These are phyloP conservation scores for Rallus crepitans DNA, from an alignment of 2,797 vertebrate species.

Conservation along the genomic window DNA sequence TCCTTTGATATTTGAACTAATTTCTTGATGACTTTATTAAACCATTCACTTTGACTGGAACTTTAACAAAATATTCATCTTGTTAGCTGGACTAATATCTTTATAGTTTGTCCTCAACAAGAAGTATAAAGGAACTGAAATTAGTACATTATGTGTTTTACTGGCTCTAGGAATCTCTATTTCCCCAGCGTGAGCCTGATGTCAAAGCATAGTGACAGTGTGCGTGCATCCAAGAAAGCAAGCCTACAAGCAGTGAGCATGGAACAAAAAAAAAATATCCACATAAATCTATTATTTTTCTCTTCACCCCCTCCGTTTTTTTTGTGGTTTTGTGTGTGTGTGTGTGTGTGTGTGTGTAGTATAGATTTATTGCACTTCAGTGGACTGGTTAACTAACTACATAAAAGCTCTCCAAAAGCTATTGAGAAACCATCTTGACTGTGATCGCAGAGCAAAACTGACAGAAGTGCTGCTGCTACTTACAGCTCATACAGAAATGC, in stretches of 20 bases:
- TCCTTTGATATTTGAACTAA: neutral
- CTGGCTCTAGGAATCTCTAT: conserved; percentile 8
- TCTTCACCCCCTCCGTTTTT: neutral
- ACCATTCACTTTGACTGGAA: neutral
- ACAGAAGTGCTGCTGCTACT: conserved; percentile 34
- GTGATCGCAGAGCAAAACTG: conserved; percentile 29
- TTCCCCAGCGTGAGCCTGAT: neutral
- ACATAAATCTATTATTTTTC: neutral
- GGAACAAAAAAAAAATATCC: neutral
- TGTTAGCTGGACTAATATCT: neutral
- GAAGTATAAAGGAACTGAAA: neutral
- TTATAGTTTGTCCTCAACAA: neutral
- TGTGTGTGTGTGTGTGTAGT: neutral
- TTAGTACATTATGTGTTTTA: neutral
- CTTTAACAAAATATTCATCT: neutral
- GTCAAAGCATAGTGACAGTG: conserved; percentile 47
- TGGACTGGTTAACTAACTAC: conserved; percentile 47
- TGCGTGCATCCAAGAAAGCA: conserved; percentile 40
- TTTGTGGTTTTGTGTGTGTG: neutral
- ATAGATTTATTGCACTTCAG: conserved; percentile 51
- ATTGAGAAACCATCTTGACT: conserved; percentile 16
- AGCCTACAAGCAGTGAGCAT: conserved; percentile 12
- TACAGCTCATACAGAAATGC: neutral
- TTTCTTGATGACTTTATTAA: neutral
- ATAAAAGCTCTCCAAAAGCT: conserved; percentile 52